Evolutionary conservation across 2,113 vertebrate genomes (phyloP).

Genomic region (Ibidorhyncha struthersii): DNA sequence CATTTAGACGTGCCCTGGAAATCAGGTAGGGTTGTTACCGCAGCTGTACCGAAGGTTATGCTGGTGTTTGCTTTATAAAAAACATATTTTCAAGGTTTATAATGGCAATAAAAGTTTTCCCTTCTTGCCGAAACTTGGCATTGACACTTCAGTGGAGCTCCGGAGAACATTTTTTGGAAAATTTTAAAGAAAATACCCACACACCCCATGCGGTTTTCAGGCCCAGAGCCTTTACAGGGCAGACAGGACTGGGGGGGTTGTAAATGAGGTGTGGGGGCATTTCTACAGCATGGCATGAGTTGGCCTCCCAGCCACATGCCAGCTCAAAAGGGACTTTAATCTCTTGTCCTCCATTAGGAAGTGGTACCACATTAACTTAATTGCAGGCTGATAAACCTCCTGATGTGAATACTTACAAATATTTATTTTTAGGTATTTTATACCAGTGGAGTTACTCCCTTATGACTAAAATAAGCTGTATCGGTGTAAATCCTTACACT

Average conservation of each 20-base stretch:
- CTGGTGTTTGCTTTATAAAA: conserved; percentile 35
- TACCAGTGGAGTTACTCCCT: background rate
- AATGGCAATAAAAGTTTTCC: conserved; percentile 32
- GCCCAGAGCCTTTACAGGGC: background rate
- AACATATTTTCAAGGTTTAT: conserved; percentile 54
- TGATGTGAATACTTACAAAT: background rate
- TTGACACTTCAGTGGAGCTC: background rate
- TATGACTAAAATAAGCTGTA: background rate
- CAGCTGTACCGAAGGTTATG: conserved; percentile 1
- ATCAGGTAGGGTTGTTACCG: background rate
- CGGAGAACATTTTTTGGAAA: background rate
- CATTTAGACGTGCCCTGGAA: conserved; percentile 27
- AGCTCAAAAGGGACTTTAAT: background rate
- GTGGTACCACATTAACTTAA: background rate
- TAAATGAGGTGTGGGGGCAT: background rate
- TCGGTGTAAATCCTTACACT: background rate
- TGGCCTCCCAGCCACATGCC: background rate
- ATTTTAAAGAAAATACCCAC: background rate
- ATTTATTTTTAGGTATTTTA: background rate
- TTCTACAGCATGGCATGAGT: background rate
- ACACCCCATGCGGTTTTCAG: background rate
- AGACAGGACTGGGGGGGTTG: background rate
- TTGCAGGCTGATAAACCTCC: background rate
- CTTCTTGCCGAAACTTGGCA: conserved; percentile 32
- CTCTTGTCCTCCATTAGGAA: background rate